Evolutionary conservation across 2,797 vertebrate genomes (phyloP), one percentile per base, ranked within the genome.

Genomic region (Ciconia nigra): DNA sequence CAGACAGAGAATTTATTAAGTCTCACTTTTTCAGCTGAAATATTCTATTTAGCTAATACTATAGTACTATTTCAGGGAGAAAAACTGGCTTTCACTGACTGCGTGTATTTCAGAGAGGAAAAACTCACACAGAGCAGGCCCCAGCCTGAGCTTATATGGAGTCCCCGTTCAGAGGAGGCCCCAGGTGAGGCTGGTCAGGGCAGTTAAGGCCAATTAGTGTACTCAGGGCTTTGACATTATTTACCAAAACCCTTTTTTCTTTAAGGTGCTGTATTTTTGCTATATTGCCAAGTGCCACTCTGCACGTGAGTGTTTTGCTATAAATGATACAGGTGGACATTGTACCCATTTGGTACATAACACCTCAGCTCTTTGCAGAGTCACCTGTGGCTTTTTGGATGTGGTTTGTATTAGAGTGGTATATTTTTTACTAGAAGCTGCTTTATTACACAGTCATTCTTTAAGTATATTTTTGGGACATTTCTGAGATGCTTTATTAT

Each of bases 301-400:
- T 46, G 9, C 13, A 28, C 0, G 2, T 1, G 3, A 16, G 9
- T 18, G 6, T 35, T 72, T n/a, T 33, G 37, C 20, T 35, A 1
- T 17, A 28, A 46, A 37, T 7, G 1, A 7, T 19, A 17, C 9
- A 24, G 41, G 16, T 49, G 17, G 9, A 11, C 8, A 2, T 12
- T 31, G 2, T 5, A 3, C 2, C 7, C 3, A 1, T 31, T 29
- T 0, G 1, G 6, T 33, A 25, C 0, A 0, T 47, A 57, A 44
- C 8, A 47, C 4, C 10, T 8, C 0, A 2, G 22, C 16, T 57
- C 17, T 83, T 74, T 4, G 1, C 3, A 19, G 25, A 7, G 5
- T 16, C 3, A 3, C 7, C 10, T 0, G 0, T 11, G 5, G 3
- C 3, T 54, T 33, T 41, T 7, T 10, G 10, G 22, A 3, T 8